Evolutionary conservation across 1,140 invertebrate species (phyloP).

Genomic region (Steinernema feltiae): DNA sequence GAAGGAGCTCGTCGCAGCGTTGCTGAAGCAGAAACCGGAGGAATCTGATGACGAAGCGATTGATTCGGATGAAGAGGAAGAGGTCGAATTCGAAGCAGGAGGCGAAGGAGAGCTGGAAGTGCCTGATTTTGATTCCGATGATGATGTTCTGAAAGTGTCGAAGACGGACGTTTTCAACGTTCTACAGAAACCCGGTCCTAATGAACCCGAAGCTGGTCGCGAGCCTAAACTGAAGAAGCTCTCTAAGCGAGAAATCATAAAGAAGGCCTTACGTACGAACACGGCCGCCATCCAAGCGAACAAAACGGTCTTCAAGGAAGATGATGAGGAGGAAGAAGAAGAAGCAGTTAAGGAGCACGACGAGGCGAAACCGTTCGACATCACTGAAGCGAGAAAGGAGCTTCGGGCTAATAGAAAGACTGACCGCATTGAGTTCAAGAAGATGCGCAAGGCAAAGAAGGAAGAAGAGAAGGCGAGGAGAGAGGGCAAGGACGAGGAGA

Average conservation of each 20-base stretch:
- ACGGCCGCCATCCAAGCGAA: conserved; percentile 21
- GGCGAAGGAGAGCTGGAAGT: conserved; percentile 31
- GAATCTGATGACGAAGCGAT: conserved; percentile 17
- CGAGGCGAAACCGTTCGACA: conserved; percentile 32
- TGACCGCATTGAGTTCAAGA: not conserved
- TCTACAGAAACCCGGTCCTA: not conserved
- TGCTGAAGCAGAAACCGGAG: not conserved
- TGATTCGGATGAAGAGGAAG: conserved; percentile 26
- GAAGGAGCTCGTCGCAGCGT: not conserved
- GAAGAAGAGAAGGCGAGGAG: conserved; percentile 26
- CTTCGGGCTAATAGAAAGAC: not conserved
- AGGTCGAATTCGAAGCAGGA: conserved; percentile 23
- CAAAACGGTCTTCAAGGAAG: conserved; percentile 45
- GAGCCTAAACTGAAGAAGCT: conserved; percentile 19
- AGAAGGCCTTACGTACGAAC: conserved; percentile 12
- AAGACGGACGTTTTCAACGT: conserved; percentile 44
- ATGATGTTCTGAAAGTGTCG: conserved; percentile 44
- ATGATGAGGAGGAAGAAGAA: conserved; percentile 42
- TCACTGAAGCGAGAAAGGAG: conserved; percentile 31
- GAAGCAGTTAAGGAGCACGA: conserved; percentile 12
- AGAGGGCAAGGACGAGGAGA: conserved; percentile 34
- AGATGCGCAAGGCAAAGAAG: conserved; percentile 10
- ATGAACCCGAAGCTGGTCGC: conserved; percentile 20
- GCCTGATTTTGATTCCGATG: conserved; percentile 36
- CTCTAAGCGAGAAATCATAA: conserved; percentile 43